A percentile compares a stretch with the other conserved stretches of the same genome.
Evolutionary conservation across 1,140 invertebrate species (phyloP).

Genomic region (Ceratoteleas bidentatus): DNA sequence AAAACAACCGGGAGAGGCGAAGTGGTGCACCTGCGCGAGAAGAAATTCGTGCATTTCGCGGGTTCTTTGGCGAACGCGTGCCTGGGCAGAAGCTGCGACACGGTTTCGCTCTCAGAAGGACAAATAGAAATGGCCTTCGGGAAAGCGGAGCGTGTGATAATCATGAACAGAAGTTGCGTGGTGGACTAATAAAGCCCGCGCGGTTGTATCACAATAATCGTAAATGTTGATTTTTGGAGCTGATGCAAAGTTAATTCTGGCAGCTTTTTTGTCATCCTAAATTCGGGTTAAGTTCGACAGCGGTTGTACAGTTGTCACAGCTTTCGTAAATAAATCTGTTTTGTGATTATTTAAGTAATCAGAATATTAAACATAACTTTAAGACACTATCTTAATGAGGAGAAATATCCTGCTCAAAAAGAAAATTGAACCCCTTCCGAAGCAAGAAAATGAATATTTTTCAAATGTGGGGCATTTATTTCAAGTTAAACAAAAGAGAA

Average conservation of each 20-base stretch:
- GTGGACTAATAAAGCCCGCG: conserved; percentile 43
- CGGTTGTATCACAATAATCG: conserved; percentile 38
- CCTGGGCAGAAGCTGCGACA: conserved; percentile 75
- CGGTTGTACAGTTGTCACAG: no score
- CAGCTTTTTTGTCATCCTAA: no score
- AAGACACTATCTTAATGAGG: no score
- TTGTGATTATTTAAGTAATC: no score
- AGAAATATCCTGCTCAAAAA: no score
- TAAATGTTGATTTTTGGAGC: conserved; percentile 37
- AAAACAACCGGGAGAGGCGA: conserved; percentile 69
- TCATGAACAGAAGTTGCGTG: conserved; percentile 72
- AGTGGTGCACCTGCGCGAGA: conserved; percentile 45
- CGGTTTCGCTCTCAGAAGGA: conserved; percentile 79
- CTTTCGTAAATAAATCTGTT: no score
- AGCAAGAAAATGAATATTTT: no score
- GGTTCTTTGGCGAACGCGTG: conserved; percentile 71
- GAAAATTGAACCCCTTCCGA: no score
- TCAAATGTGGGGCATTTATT: no score
- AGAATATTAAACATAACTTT: no score
- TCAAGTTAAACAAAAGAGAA: no score
- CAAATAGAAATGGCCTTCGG: conserved; percentile 77
- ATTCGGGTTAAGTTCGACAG: no score
- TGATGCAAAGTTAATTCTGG: conserved; percentile 7
- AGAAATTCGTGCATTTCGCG: conserved; percentile 62
- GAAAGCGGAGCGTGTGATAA: conserved; percentile 71